Percentiles rank a stretch among this genome's conserved stretches.
Conservation (phyloP, 2,113 vertebrate species). For the Rattus norvegicus region GRCr8 NC_086031.1:95641001-95641500, state of each 20-base stretch:
- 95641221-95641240: neutral
- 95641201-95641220: neutral
- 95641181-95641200: neutral
- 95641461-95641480: neutral
- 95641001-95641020: neutral
- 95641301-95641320: neutral
- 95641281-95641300: neutral
- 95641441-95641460: neutral
- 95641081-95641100: neutral
- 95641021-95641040: neutral
- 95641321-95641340: neutral
- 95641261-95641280: neutral
- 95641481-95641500: neutral
- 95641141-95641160: neutral
- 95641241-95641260: neutral
- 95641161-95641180: neutral
- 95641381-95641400: rapidly evolving
- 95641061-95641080: neutral
- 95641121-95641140: neutral
- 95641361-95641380: neutral
- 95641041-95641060: neutral
- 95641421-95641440: rapidly evolving
- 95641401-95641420: rapidly evolving
- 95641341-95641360: neutral
- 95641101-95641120: neutral